A percentile compares a stretch with the other conserved stretches of the same genome.
These are phyloP conservation scores for Passer montanus DNA, from an alignment of 2,113 vertebrate species.

Conservation along the genomic window DNA sequence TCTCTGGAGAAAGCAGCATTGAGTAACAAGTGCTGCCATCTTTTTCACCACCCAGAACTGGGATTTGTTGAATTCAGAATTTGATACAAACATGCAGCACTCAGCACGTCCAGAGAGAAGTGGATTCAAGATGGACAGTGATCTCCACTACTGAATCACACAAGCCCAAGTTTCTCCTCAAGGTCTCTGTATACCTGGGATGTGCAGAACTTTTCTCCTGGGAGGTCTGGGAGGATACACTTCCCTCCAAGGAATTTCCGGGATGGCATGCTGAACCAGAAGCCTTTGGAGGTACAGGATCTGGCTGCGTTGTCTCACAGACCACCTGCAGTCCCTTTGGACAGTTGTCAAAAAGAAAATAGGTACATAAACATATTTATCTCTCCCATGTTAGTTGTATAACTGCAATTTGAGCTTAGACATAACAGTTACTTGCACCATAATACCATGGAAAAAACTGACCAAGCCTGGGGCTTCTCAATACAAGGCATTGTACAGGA, in stretches of 20 bases:
- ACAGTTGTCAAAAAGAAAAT: slow-evolving; percentile 7
- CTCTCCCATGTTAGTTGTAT: neutral
- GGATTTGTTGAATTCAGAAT: neutral
- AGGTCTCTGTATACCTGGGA: slow-evolving; percentile 82
- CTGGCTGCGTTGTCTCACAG: slow-evolving; percentile 85
- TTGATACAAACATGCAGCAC: neutral
- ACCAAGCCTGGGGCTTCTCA: neutral
- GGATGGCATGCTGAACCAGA: slow-evolving; percentile 87
- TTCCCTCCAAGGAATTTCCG: slow-evolving; percentile 93
- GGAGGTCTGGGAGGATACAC: slow-evolving; percentile 84
- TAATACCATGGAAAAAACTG: neutral
- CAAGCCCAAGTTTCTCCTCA: neutral
- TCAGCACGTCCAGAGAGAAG: neutral
- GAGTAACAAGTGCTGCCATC: too few species aligned
- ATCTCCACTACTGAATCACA: neutral
- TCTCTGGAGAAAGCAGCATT: too few species aligned
- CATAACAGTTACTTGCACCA: neutral
- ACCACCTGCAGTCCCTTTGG: slow-evolving; percentile 90
- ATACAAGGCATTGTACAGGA: neutral
- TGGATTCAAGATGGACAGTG: neutral
- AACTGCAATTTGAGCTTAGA: neutral
- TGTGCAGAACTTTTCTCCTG: slow-evolving; percentile 81
- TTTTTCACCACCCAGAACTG: neutral
- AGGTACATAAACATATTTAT: neutral
- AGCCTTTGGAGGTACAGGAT: slow-evolving; percentile 79